Percentiles rank a stretch among this genome's conserved stretches.
Evolutionary conservation across 2,797 vertebrate species (phyloP).

Genomic region (Phoeniculus purpureus): DNA sequence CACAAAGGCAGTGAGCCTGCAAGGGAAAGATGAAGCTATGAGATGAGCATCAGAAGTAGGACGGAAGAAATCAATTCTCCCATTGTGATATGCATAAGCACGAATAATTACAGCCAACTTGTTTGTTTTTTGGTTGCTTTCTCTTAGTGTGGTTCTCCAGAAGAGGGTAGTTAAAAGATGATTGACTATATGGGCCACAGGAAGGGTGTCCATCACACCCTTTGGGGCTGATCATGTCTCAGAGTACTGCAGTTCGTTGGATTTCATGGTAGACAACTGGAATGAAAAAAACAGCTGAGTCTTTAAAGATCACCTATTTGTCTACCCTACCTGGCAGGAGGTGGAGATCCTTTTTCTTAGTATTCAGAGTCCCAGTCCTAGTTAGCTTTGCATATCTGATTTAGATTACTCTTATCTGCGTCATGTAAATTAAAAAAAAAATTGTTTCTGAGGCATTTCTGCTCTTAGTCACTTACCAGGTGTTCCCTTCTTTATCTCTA

Average conservation of each 20-base stretch:
- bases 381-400: neutral
- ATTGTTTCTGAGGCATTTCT: neutral
- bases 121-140: neutral
- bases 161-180: neutral
- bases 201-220: neutral
- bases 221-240: neutral
- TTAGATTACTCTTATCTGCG: neutral
- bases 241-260: neutral
- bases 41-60: neutral
- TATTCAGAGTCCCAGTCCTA: neutral
- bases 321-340: fast-evolving
- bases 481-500: conserved; percentile 76
- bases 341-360: neutral
- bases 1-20: conserved; percentile 86
- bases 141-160: neutral
- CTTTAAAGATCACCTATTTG: neutral
- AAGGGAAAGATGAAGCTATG: neutral
- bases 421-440: neutral
- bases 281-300: neutral
- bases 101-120: neutral
- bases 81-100: fast-evolving
- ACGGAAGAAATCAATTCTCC: neutral
- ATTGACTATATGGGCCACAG: neutral
- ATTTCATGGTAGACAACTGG: neutral
- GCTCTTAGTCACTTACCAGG: conserved; percentile 77